Percentiles rank a stretch among this genome's conserved stretches.
Evolutionary conservation across 2,113 vertebrate genomes (phyloP).

Genomic region (Epinephelus moara): DNA sequence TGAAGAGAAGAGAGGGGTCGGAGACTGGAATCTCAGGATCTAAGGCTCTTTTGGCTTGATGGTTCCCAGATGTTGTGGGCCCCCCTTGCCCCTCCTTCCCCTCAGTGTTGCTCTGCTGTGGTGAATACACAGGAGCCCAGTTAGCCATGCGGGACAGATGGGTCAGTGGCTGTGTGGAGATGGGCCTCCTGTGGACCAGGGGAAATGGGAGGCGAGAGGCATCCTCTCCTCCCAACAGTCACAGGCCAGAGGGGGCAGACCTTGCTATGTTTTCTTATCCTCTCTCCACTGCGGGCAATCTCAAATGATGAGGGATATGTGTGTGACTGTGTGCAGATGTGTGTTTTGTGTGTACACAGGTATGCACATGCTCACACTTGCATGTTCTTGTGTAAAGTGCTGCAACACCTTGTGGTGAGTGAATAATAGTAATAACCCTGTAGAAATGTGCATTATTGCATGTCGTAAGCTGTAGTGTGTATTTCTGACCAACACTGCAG

Average conservation of each 20-base stretch:
- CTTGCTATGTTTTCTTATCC: conserved; percentile 65
- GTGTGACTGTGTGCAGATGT: conserved; percentile 21
- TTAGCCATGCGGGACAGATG: conserved; percentile 79
- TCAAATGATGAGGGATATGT: conserved; percentile 13
- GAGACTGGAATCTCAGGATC: conserved; percentile 80
- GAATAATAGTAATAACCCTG: background rate
- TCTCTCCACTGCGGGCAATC: conserved; percentile 29
- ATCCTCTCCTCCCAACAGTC: conserved; percentile 68
- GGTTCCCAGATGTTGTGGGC: conserved; percentile 88
- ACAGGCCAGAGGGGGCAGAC: conserved; percentile 68
- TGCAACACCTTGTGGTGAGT: background rate
- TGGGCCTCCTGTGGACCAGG: conserved; percentile 81
- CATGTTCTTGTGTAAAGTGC: background rate
- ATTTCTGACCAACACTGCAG: conserved; percentile 14
- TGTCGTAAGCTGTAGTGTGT: background rate
- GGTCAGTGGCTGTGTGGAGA: conserved; percentile 77
- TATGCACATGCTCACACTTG: background rate
- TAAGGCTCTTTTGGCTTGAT: conserved; percentile 84
- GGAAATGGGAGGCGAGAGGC: conserved; percentile 78
- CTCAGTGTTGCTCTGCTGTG: conserved; percentile 67
- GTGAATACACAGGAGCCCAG: conserved; percentile 81
- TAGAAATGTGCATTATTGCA: background rate
- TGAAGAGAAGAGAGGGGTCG: conserved; percentile 65
- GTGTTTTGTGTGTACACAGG: background rate
- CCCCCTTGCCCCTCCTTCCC: conserved; percentile 64